Evolutionary conservation across 2,888 invertebrate species (phyloP).

Genomic region (Timema podura): DNA sequence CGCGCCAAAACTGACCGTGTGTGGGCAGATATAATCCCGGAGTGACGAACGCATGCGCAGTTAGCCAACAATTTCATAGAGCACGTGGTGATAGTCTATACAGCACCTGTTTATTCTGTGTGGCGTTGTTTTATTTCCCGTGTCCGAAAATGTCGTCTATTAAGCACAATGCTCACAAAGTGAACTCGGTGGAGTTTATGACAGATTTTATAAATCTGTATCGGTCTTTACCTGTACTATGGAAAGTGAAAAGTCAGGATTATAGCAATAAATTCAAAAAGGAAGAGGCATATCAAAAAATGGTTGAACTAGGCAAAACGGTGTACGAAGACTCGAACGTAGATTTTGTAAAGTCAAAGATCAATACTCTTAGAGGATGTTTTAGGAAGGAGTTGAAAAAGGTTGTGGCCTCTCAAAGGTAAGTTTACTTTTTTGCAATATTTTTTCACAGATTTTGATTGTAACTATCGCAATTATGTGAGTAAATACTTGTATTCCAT

Average conservation of each 20-base stretch:
- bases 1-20: constrained; percentile 9
- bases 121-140: too few relatives aligned
- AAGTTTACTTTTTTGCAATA: not conserved
- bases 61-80: too few relatives aligned
- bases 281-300: constrained; percentile 1
- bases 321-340: not conserved
- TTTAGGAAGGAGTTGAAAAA: not conserved
- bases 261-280: not conserved
- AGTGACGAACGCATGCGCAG: not conserved
- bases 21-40: not conserved
- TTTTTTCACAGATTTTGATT: not conserved
- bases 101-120: too few relatives aligned
- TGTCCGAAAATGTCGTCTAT: too few relatives aligned
- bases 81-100: too few relatives aligned
- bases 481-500: not conserved
- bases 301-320: not conserved
- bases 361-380: not conserved
- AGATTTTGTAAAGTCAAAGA: not conserved
- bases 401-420: not conserved
- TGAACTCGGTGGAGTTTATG: not conserved
- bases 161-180: too few relatives aligned
- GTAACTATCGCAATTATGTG: not conserved
- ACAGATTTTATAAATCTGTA: not conserved
- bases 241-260: not conserved
- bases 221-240: not conserved